Evolutionary conservation across 2,888 invertebrate genomes (phyloP), one percentile per base, ranked within the genome.

Genomic region (Lasioglossum oenotherae): DNA sequence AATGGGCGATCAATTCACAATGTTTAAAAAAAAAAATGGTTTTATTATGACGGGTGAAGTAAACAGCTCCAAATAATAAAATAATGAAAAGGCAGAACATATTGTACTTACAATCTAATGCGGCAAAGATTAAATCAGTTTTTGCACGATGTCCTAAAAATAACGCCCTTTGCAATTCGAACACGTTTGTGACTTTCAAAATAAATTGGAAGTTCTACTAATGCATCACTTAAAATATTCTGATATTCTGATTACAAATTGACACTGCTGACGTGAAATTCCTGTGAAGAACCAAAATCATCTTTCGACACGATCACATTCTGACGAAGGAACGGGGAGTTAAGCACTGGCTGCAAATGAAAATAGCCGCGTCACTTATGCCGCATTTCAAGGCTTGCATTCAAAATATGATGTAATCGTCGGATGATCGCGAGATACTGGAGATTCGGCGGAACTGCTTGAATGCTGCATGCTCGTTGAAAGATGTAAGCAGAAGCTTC

Each of bases 401-500:
- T 71, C 23, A 41, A 41, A 71, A 14, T 38, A 38, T 35, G 35
- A 8, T 31, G 71, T 57, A 75, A 75, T 81, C 76, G 81, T 81
- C 46, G 19, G 27, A 31, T 73, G 10, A 57, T 77, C 49, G 60
- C 10, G 27, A 27, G 10, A 27, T 38, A 46, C 53, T 19, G 44
- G 69, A 23, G 35, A 23, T 14, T 1, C 23, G n/a, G 35, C 6
- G 53, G 27, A 53, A 67, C 23, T 44, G 38, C 27, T 74, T 69
- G 77, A 72, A 64, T 44, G 80, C 75, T 81, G 77, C 38, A 84
- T 72, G 84, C 38, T 8, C 71, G 80, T 76, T 78, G 74, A 80
- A 78, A 84, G 80, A 74, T 74, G 57, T 46, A 73, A 73, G 14
- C 64, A 82, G 46, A 77, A 75, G 74, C 72, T 74, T 85, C 72